Evolutionary conservation across 2,797 vertebrate genomes (phyloP).

Genomic region (Semaprochilodus insignis): DNA sequence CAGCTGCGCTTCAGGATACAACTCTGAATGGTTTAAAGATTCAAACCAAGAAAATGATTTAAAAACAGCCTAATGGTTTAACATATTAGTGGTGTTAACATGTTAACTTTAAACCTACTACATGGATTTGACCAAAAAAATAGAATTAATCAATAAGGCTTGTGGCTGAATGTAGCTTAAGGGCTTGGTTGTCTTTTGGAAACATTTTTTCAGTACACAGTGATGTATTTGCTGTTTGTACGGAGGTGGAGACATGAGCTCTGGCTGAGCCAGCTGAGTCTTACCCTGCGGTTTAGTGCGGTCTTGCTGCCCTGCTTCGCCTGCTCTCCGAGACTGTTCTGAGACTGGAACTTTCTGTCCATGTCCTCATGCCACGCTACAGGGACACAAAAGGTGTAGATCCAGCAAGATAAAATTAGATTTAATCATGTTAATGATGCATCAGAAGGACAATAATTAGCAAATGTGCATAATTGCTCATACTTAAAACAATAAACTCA

Average conservation of each 20-base stretch:
- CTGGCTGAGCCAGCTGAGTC: slow-evolving; percentile 33
- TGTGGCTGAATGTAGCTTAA: neutral
- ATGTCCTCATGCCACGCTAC: slow-evolving; percentile 88
- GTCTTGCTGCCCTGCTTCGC: slow-evolving; percentile 92
- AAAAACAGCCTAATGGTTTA: too few species aligned
- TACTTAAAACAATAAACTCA: neutral
- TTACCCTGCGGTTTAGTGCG: slow-evolving; percentile 93
- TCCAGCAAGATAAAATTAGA: slow-evolving; percentile 3
- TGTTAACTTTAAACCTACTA: too few species aligned
- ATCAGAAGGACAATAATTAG: neutral
- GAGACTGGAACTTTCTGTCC: slow-evolving; percentile 87
- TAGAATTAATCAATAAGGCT: too few species aligned
- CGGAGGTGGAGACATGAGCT: neutral
- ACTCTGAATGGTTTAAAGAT: too few species aligned
- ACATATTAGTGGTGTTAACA: too few species aligned
- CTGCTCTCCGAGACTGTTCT: slow-evolving; percentile 88
- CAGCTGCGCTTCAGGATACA: too few species aligned
- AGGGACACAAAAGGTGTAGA: slow-evolving; percentile 43
- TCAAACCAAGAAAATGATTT: too few species aligned
- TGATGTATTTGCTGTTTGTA: neutral
- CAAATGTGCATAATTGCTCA: neutral
- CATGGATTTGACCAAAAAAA: too few species aligned
- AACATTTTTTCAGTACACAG: neutral
- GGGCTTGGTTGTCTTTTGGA: neutral
- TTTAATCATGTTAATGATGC: too few species aligned